Percentiles rank a stretch among this genome's conserved stretches.
These are phyloP conservation scores for Neoaliturus tenellus DNA, from an alignment of 2,888 invertebrate genomes.

Conservation along the genomic window DNA sequence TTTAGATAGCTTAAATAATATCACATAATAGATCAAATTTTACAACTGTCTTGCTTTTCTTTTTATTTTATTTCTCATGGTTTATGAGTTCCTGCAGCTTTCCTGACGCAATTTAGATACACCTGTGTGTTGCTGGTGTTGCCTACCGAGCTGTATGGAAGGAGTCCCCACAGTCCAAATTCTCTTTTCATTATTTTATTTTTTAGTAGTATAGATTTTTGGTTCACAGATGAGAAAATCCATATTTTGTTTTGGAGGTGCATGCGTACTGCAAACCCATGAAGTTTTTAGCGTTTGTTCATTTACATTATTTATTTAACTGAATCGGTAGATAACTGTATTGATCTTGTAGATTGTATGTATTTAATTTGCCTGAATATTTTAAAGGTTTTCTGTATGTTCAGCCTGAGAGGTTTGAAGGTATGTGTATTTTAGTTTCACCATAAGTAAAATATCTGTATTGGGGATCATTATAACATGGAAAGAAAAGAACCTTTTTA, in stretches of 20 bases:
- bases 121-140: neutral
- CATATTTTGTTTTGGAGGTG: neutral
- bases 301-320: neutral
- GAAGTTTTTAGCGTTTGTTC: slow-evolving; percentile 5
- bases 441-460: too few species aligned
- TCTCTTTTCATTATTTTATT: neutral
- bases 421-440: slow-evolving; percentile 10
- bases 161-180: neutral
- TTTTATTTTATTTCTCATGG: too few species aligned
- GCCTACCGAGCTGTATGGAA: neutral
- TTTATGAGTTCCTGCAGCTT: slow-evolving; percentile 14
- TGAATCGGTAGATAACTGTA: neutral
- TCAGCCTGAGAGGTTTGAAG: slow-evolving; percentile 3
- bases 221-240: neutral
- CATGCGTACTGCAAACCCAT: slow-evolving; percentile 4
- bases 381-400: slow-evolving; percentile 10
- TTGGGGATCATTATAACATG: too few species aligned
- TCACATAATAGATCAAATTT: too few species aligned
- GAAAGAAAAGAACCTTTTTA: too few species aligned
- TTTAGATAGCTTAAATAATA: too few species aligned
- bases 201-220: neutral
- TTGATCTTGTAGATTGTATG: slow-evolving; percentile 12
- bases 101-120: neutral
- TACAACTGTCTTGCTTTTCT: too few species aligned
- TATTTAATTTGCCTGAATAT: slow-evolving; percentile 4